Percentiles rank a stretch among this genome's conserved stretches.
These are phyloP conservation scores for Myanophis thanlyinensis DNA, from an alignment of 2,113 vertebrate genomes.

Conservation along the genomic window DNA sequence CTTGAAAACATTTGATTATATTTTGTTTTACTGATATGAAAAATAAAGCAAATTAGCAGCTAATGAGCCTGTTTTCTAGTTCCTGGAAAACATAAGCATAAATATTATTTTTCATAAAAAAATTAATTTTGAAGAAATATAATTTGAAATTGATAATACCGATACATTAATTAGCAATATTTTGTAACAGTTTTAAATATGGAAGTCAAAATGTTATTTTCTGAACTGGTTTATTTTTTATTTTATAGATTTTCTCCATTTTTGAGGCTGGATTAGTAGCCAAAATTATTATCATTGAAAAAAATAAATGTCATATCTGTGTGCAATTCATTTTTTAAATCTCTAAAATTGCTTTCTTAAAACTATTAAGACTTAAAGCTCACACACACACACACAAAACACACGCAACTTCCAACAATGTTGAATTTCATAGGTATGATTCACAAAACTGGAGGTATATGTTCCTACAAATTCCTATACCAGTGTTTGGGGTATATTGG, in stretches of 20 bases:
- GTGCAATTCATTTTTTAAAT: neutral
- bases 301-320: too few species aligned
- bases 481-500: too few species aligned
- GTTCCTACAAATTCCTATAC: neutral
- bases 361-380: neutral
- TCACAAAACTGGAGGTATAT: neutral
- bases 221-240: neutral
- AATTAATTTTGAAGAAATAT: neutral
- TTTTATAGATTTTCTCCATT: neutral
- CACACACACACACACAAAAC: too few species aligned
- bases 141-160: neutral
- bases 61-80: neutral
- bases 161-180: neutral
- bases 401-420: neutral
- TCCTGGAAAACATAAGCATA: neutral
- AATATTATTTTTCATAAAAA: neutral
- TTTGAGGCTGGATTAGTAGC: neutral
- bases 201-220: neutral
- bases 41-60: neutral
- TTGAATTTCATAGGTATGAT: neutral
- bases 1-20: neutral
- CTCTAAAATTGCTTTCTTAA: neutral
- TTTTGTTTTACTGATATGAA: neutral
- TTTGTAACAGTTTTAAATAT: neutral
- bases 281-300: neutral